Base-by-base conservation (phyloP, 1,140 invertebrate genomes). In the Neuroterus valhalla region DNA sequence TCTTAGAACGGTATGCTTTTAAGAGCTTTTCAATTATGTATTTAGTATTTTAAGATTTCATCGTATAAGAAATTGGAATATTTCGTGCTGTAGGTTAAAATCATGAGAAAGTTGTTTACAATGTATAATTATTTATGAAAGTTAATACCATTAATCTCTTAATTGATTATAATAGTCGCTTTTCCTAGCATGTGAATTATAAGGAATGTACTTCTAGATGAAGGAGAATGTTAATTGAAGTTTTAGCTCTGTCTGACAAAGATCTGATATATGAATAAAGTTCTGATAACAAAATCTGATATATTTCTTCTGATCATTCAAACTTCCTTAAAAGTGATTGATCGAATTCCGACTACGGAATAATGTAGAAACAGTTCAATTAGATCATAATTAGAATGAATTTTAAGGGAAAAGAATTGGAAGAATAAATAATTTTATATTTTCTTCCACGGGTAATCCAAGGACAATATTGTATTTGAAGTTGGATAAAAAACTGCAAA, bases 201-300 rank as follows among this genome's bases (percentile, higher is more conserved):
- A 31, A n/a, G n/a, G n/a, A 62, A 62, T 62, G 31, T 31, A 23
- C 26, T 38, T 38, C n/a, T 31, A 26, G 31, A 31, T 62, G n/a
- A 14, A 26, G 21, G n/a, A 62, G 23, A 62, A 26, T 38, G 55
- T 62, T 62, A 62, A 15, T 62, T 31, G 31, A 62, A 31, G 55
- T 3, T 31, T 62, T 38, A 62, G n/a, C 55, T 38, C 23, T 5
- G 55, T 38, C 23, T 14, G 26, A 62, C 31, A 62, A 62, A 38
- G 23, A 26, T 26, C 26, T 0, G 15, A 26, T 31, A 62, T 62
- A 31, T 31, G 15, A 23, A 15, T 12, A 21, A 31, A 31, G 31
- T 62, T 62, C 31, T 62, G 26, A 26, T 62, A 15, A 31, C 11
- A 8, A 8, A 31, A 62, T 38, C 12, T 62, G 26, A 5, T 38